Evolutionary conservation across 2,113 vertebrate genomes (phyloP).

Genomic region (Coreoperca whiteheadi): DNA sequence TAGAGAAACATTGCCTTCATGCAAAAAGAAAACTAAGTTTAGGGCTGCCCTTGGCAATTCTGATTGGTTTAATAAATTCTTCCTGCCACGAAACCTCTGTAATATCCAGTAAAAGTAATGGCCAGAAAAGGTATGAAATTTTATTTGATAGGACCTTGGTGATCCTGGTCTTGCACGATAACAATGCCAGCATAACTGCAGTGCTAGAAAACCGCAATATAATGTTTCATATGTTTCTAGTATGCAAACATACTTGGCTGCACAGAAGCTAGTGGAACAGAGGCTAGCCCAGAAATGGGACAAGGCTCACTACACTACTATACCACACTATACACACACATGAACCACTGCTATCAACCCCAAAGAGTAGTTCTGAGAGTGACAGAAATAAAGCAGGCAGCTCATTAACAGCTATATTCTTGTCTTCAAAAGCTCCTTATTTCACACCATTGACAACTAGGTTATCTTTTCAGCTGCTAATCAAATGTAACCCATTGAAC

Average conservation of each 20-base stretch:
- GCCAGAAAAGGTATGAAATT: not conserved
- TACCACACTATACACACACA: not conserved
- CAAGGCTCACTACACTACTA: not conserved
- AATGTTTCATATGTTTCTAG: too few species aligned
- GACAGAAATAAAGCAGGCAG: constrained; percentile 44
- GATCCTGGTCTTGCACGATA: not conserved
- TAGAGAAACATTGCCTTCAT: not conserved
- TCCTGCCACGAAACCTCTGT: too few species aligned
- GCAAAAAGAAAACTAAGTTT: too few species aligned
- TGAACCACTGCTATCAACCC: not conserved
- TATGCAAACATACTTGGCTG: not conserved
- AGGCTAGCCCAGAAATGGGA: not conserved
- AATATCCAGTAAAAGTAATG: too few species aligned
- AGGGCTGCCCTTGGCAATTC: too few species aligned
- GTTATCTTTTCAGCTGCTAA: constrained; percentile 48
- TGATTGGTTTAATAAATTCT: too few species aligned
- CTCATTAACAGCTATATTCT: constrained; percentile 61
- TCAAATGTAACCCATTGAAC: constrained; percentile 54
- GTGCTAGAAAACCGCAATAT: too few species aligned
- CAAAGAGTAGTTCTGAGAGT: not conserved
- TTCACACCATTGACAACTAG: constrained; percentile 40
- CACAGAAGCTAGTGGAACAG: not conserved
- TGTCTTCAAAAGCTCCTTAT: constrained; percentile 62
- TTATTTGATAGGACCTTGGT: not conserved
- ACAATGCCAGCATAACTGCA: not conserved